Conservation (phyloP, 2,888 invertebrate species). For the Tromatobia lineatoria region DNA sequence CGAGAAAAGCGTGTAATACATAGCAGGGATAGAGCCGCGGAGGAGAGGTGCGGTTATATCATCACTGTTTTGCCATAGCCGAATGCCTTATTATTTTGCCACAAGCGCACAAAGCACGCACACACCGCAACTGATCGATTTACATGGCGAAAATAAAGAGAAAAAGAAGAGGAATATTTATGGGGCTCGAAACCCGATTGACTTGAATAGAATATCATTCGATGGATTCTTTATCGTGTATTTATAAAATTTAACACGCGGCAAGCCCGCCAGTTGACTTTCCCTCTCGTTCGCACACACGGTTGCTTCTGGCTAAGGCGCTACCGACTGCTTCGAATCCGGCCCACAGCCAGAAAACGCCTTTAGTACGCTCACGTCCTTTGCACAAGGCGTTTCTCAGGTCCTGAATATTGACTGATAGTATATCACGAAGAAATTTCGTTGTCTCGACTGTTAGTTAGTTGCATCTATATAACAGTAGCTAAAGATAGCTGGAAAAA, state of each 20-base stretch:
- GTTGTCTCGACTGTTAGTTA: too few relatives aligned
- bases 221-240: conserved; percentile 7
- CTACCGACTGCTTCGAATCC: conserved; percentile 38
- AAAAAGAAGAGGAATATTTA: not conserved
- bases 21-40: not conserved
- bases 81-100: conserved; percentile 1
- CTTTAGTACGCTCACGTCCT: conserved; percentile 63
- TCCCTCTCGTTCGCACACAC: conserved; percentile 9
- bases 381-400: conserved; percentile 25
- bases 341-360: conserved; percentile 34
- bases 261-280: not conserved
- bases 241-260: not conserved
- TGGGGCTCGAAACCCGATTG: not conserved
- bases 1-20: not conserved
- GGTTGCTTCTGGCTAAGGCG: not conserved
- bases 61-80: conserved; percentile 14
- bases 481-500: not conserved
- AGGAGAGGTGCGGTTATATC: conserved; percentile 19
- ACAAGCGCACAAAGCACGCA: not conserved
- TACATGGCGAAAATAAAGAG: not conserved
- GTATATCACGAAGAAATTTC: conserved; percentile 2
- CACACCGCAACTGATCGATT: not conserved
- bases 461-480: not conserved
- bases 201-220: not conserved
- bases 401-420: not conserved